These are phyloP conservation scores for Coenonympha glycerion DNA, from an alignment of 2,888 invertebrate genomes.

Conservation along the genomic window DNA sequence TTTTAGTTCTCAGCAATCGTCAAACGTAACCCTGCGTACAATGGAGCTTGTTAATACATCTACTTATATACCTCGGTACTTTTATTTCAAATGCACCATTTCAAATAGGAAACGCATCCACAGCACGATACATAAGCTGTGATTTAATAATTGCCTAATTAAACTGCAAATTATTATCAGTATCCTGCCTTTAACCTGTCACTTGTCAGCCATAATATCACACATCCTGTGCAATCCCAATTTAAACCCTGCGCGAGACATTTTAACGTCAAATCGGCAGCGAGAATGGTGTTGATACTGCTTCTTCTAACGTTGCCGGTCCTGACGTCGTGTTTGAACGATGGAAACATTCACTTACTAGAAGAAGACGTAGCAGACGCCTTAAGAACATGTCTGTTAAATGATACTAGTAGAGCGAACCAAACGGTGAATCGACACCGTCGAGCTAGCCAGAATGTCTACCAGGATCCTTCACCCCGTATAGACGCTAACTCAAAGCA, in stretches of 20 bases:
- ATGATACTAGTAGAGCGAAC: constrained; percentile 20
- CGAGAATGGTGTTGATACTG: constrained; percentile 42
- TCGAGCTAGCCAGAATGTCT: constrained; percentile 33
- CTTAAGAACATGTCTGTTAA: constrained; percentile 46
- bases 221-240: constrained; percentile 44
- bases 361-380: constrained; percentile 59
- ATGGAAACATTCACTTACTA: constrained; percentile 62
- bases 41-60: no score
- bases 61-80: no score
- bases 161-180: neutral
- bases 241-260: constrained; percentile 37
- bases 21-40: no score
- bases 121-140: neutral
- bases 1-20: no score
- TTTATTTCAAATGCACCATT: neutral
- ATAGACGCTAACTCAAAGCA: constrained; percentile 45
- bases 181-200: constrained; percentile 44
- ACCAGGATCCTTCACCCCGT: constrained; percentile 35
- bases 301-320: constrained; percentile 42
- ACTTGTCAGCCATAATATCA: constrained; percentile 45
- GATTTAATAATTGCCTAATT: constrained; percentile 5
- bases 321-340: constrained; percentile 44
- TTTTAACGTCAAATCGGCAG: constrained; percentile 22
- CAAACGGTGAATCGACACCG: constrained; percentile 33
- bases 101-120: neutral